These are phyloP conservation scores for Fragum whitleyi DNA, from an alignment of 2,888 invertebrate species.

Conservation along the genomic window DNA sequence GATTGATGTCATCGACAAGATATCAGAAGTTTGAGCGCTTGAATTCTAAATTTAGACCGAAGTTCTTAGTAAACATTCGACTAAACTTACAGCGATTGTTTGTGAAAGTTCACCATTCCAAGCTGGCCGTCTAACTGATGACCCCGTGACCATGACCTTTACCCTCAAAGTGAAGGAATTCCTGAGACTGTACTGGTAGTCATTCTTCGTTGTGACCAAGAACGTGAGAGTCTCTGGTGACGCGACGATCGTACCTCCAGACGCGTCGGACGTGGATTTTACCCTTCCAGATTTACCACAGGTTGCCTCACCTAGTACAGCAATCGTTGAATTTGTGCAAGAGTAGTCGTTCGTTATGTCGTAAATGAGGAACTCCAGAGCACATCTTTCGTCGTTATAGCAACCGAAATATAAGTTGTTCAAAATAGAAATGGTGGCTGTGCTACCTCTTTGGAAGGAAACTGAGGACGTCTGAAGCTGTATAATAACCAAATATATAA, in stretches of 20 bases:
- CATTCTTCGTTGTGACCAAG: constrained; percentile 13
- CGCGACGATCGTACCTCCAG: background rate
- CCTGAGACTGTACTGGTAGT: constrained; percentile 1
- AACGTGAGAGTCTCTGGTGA: background rate
- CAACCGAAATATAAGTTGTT: constrained; percentile 16
- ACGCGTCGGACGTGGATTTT: background rate
- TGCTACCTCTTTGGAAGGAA: background rate
- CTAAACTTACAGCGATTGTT: constrained; percentile 9
- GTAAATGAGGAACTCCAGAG: constrained; percentile 14
- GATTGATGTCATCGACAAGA: no score
- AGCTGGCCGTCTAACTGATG: background rate
- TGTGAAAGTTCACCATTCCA: constrained; percentile 14
- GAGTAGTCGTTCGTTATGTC: background rate
- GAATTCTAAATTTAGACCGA: no score
- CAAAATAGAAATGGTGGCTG: background rate
- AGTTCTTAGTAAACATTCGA: no score
- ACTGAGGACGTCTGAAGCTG: background rate
- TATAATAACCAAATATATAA: no score
- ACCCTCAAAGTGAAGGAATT: constrained; percentile 1
- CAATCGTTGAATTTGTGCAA: constrained; percentile 7
- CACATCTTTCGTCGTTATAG: background rate
- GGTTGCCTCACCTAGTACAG: constrained; percentile 18
- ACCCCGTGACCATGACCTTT: constrained; percentile 22
- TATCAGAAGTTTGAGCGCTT: no score
- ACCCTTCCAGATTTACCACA: constrained; percentile 5